phyloP scores from a whole-genome alignment of 2,888 invertebrate genomes.

The Amitus sp. region DNA sequence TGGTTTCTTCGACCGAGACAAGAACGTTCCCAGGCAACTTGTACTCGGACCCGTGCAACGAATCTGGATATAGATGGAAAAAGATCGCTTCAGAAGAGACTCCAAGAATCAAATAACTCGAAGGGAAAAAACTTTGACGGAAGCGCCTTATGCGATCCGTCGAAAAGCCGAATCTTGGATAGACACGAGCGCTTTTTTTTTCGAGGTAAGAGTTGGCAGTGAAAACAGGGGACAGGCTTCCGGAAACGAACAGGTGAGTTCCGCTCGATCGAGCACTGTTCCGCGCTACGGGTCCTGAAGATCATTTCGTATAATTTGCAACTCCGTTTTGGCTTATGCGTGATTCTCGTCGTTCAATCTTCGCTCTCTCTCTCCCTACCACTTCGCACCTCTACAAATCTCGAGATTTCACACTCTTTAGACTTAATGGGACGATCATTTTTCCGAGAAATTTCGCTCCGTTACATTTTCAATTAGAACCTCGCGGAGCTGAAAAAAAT shows the following conservation, averaged over 20 bases:
- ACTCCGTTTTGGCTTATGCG: constrained; percentile 49
- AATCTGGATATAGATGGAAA: too few species aligned
- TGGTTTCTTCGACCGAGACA: too few species aligned
- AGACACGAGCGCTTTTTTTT: constrained; percentile 4
- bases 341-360: constrained; percentile 33
- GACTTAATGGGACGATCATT: constrained; percentile 1
- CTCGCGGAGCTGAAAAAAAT: background rate
- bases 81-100: too few species aligned
- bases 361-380: background rate
- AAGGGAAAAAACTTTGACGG: background rate
- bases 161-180: background rate
- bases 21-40: too few species aligned
- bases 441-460: constrained; percentile 1
- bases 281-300: constrained; percentile 63
- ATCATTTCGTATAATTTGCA: constrained; percentile 55
- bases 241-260: constrained; percentile 66
- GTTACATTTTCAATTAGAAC: constrained; percentile 3
- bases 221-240: constrained; percentile 52
- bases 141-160: too few species aligned
- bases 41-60: too few species aligned
- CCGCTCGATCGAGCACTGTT: constrained; percentile 65
- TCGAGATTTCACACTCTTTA: constrained; percentile 1
- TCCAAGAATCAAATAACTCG: background rate
- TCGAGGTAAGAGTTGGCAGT: constrained; percentile 22
- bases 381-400: background rate